Evolutionary conservation across 2,888 invertebrate genomes (phyloP), one percentile per base, ranked within the genome.

Genomic region (Electrophaes corylata): DNA sequence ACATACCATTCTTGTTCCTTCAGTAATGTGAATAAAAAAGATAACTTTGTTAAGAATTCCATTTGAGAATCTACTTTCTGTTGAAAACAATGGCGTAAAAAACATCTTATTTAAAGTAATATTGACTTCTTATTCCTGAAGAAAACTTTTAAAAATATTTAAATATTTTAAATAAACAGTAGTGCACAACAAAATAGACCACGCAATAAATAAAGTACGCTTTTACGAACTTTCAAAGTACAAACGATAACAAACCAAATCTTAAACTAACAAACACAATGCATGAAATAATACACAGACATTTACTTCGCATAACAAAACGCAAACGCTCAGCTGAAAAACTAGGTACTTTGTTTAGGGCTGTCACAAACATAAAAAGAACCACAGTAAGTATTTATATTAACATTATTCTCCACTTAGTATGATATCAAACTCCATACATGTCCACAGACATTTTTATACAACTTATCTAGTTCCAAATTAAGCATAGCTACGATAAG

Each of bases 251-350:
- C 57, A 63, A 60, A 57, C 60, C 57, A 49, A 60, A 57, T 63
- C 63, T 55, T 62, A 57, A 62, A 60, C 45, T 52, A 44, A 51
- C 51, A 46, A 56, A 60, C 53, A 60, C 62, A 60, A 60, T 60
- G 41, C 50, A 58, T 49, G 41, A 63, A 62, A 65, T 65, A 62
- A 57, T 65, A 65, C 52, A 61, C 60, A 60, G 53, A 58, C 35
- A 62, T 47, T 57, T 62, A 62, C 52, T 49, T 19, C 52, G 60
- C 45, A 55, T 37, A 58, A 57, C 54, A 57, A 29, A 57, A 58
- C 51, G 60, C 39, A 37, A 54, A 45, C 48, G 61, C 33, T 57
- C 49, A 43, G 47, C 45, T 52, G 53, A 55, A 60, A 53, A 55
- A 65, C 57, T 45, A 37, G 40, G 46, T 47, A 41, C 56, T 41